Evolutionary conservation across 2,113 vertebrate genomes (phyloP).

Genomic region (Struthio camelus): DNA sequence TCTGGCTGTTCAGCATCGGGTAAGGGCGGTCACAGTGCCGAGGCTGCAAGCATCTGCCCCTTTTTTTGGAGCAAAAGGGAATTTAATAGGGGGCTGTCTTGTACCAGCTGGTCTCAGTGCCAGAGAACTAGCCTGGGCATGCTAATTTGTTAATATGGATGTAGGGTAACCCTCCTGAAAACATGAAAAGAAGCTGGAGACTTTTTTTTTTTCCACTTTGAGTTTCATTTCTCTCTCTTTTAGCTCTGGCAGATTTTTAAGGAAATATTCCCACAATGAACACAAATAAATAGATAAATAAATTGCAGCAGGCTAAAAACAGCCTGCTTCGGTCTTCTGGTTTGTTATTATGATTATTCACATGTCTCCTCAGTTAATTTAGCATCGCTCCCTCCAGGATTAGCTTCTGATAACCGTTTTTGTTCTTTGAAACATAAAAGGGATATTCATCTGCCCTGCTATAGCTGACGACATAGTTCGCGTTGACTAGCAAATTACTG

Average conservation of each 20-base stretch:
- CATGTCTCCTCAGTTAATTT: not conserved
- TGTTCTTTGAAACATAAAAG: not conserved
- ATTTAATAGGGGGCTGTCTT: not conserved
- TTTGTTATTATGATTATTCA: not conserved
- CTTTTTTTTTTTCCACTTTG: not conserved
- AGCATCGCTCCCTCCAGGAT: not conserved
- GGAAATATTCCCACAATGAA: not conserved
- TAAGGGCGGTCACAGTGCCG: not conserved
- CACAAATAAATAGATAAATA: not conserved
- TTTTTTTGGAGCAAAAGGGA: not conserved
- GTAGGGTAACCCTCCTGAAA: not conserved
- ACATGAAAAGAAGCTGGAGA: not conserved
- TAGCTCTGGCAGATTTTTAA: not conserved
- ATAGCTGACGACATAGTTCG: not conserved
- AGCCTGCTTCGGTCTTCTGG: not conserved
- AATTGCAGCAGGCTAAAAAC: not conserved
- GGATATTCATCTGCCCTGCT: not conserved
- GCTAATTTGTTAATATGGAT: not conserved
- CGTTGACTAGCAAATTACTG: not conserved
- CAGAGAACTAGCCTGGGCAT: accelerated
- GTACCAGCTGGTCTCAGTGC: accelerated
- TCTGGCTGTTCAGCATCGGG: not conserved
- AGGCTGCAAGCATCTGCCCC: not conserved
- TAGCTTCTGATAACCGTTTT: not conserved
- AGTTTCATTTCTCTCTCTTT: not conserved